Conservation (phyloP, 2,113 vertebrate species). For the Calyptomena viridis region DNA sequence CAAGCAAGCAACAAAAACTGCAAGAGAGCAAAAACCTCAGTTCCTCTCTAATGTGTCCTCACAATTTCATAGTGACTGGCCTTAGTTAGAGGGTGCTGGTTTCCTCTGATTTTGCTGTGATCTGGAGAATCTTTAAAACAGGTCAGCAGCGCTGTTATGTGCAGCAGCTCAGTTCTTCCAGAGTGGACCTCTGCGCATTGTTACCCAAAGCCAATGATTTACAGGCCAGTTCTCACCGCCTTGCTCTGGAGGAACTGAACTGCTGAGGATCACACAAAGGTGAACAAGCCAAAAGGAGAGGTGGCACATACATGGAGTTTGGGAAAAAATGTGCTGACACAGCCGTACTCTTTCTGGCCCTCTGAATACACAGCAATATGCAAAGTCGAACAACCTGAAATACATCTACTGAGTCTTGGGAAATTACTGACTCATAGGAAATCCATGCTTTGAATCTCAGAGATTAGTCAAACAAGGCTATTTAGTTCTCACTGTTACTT, state of each 20-base stretch:
- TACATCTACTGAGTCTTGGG: neutral
- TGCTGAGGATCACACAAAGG: neutral
- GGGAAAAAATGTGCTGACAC: neutral
- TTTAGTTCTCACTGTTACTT: neutral
- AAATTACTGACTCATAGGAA: neutral
- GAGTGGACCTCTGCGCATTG: neutral
- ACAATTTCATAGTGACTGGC: neutral
- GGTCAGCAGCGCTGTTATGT: neutral
- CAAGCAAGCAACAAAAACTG: neutral
- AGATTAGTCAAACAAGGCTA: neutral
- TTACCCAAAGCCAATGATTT: neutral
- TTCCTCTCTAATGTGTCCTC: neutral
- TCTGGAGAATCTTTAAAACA: neutral
- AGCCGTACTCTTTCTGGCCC: neutral
- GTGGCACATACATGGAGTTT: neutral
- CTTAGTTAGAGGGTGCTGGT: neutral
- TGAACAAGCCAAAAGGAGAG: neutral
- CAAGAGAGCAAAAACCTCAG: constrained; percentile 1
- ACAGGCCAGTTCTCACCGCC: neutral
- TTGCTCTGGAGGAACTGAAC: neutral
- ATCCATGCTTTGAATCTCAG: neutral
- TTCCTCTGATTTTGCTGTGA: neutral
- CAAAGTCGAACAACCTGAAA: neutral
- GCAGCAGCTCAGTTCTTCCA: neutral
- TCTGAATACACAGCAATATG: neutral